Evolutionary conservation across 1,140 invertebrate genomes (phyloP).

Genomic region (Lordiphosa clarofinis): DNA sequence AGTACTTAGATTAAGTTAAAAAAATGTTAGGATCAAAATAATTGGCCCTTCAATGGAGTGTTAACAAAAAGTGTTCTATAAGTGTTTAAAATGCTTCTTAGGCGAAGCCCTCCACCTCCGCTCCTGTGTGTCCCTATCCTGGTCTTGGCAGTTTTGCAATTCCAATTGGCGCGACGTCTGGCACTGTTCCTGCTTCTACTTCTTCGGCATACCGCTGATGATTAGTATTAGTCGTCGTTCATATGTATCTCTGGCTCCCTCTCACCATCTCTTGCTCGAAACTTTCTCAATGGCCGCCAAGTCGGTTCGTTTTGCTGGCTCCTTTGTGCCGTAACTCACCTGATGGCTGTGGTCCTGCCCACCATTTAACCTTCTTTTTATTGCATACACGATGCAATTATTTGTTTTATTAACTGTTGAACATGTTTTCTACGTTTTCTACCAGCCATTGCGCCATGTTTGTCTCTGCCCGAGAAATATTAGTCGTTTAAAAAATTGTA

Average conservation of each 20-base stretch:
- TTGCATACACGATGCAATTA: conserved; percentile 75
- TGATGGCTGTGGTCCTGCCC: conserved; percentile 29
- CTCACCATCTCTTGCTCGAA: conserved; percentile 2
- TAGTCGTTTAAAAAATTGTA: conserved; percentile 66
- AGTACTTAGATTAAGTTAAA: too few species aligned
- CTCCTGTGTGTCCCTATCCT: conserved; percentile 18
- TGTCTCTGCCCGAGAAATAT: conserved; percentile 36
- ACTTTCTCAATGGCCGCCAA: conserved; percentile 24
- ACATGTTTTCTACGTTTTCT: conserved; percentile 46
- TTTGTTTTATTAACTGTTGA: conserved; percentile 78
- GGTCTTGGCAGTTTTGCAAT: conserved; percentile 42
- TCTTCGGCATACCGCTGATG: conserved; percentile 20
- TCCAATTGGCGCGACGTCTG: conserved; percentile 45
- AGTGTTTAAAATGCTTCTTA: too few species aligned
- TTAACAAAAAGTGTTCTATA: too few species aligned
- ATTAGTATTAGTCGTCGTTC: conserved; percentile 44
- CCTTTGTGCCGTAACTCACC: background rate
- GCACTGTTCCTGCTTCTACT: conserved; percentile 4
- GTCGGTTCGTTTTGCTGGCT: background rate
- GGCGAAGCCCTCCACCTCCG: too few species aligned
- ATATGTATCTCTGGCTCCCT: background rate
- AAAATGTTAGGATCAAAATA: too few species aligned
- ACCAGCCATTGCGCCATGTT: conserved; percentile 40
- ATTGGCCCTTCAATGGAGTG: too few species aligned
- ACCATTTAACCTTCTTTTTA: conserved; percentile 72